Evolutionary conservation across 1,140 invertebrate genomes (phyloP), one percentile per base, ranked within the genome.

Genomic region (Leguminivora glycinivorella): DNA sequence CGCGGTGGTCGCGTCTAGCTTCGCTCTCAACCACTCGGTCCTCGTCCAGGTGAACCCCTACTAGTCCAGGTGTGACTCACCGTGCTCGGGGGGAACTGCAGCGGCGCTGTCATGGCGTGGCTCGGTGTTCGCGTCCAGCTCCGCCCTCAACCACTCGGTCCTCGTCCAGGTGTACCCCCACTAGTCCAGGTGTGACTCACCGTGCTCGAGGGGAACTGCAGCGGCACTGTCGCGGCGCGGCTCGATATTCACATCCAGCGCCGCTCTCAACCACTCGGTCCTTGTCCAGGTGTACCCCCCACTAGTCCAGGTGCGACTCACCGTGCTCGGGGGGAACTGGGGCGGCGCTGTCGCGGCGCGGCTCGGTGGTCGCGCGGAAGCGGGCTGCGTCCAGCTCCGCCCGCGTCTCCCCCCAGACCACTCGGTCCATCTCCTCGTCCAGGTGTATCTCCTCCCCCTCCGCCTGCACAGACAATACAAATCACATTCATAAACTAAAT

Each of bases 341-440:
- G 22, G 87, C 87, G 31, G 84, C 85, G 66, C 40, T 47, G 71
- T 87, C 87, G 52, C 82, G 71, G 9, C 80, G 56, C 19, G 84
- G 83, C 43, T 79, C 79, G 2, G 31, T 71, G 56, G 26, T 25
- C 68, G 66, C 76, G 75, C n/a, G 79, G 70, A 22, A 52, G 38
- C 74, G 75, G 6, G 78, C 72, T 34, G 74, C 12, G 74, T 17
- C 75, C 75, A 7, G 60, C 56, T 14, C 19, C 38, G 17, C 29
- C 12, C 56, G n/a, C 4, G 70, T 72, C 29, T 84, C 85, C 34
- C 75, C 78, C 88, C 88, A 90, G 68, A 90, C 82, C 34, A 89
- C 87, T 43, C 88, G 81, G 22, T 90, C 86, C 88, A 90, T 90
- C 77, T 90, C 86, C 67, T 90, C 86, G 74, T 90, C 86, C 68